These are phyloP conservation scores for Camelus dromedarius DNA, from an alignment of 2,113 vertebrate genomes.

Conservation along the genomic window DNA sequence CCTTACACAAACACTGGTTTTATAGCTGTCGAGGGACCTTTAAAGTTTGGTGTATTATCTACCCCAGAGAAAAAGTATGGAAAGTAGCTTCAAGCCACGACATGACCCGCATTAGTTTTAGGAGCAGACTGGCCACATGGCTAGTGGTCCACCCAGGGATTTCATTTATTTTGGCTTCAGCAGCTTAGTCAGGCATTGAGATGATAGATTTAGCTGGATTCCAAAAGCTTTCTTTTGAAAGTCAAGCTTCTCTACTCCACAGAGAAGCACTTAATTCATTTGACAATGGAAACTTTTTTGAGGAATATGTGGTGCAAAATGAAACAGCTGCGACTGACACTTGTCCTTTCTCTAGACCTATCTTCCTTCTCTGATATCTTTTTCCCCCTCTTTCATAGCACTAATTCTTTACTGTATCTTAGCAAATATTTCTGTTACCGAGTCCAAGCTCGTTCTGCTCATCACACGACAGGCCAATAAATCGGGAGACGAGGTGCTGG, in stretches of 20 bases:
- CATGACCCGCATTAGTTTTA: constrained; percentile 79
- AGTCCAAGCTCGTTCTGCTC: too few species aligned
- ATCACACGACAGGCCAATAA: too few species aligned
- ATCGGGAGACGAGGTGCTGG: too few species aligned
- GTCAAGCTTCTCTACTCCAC: constrained; percentile 48
- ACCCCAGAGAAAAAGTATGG: constrained; percentile 51
- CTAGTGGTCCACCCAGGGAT: constrained; percentile 74
- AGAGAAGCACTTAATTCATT: constrained; percentile 3
- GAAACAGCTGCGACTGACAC: background rate
- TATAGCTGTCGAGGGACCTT: constrained; percentile 51
- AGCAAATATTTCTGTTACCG: background rate
- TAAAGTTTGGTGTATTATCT: constrained; percentile 56
- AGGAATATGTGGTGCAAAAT: background rate
- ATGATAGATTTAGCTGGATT: constrained; percentile 76
- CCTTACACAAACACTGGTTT: constrained; percentile 39
- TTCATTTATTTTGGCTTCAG: constrained; percentile 80
- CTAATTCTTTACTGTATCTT: background rate
- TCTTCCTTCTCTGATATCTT: background rate
- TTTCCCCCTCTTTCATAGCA: background rate
- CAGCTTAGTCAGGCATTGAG: constrained; percentile 54
- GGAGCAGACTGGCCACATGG: constrained; percentile 73
- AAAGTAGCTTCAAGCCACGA: constrained; percentile 62
- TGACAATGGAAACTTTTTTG: background rate
- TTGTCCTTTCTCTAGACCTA: background rate
- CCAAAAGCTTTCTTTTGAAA: constrained; percentile 77